Conservation (phyloP, 2,113 vertebrate species). For the Orycteropus afer region DNA sequence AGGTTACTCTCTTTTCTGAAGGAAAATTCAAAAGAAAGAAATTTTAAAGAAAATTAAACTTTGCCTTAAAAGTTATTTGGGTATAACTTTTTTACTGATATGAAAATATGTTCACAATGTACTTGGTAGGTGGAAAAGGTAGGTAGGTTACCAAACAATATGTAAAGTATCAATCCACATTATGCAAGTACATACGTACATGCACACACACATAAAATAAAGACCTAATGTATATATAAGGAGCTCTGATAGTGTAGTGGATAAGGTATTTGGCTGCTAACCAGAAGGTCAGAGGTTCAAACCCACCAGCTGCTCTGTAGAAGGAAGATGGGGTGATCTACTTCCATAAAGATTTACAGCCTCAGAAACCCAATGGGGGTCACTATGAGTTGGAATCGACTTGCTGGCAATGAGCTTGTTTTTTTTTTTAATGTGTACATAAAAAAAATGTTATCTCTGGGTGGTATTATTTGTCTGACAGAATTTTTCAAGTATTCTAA, state of each 20-base stretch:
- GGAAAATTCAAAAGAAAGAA: slow-evolving; percentile 10
- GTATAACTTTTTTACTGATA: background rate
- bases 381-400: too few relatives aligned
- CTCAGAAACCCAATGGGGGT: too few relatives aligned
- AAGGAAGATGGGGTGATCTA: too few relatives aligned
- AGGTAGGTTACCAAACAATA: background rate
- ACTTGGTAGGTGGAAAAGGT: background rate
- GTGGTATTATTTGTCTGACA: background rate
- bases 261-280: too few relatives aligned
- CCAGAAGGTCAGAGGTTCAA: too few relatives aligned
- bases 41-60: too few relatives aligned
- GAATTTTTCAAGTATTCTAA: slow-evolving; percentile 28
- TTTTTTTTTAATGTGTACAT: too few relatives aligned
- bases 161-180: background rate
- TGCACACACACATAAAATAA: background rate
- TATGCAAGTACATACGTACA: background rate
- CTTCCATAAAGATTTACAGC: too few relatives aligned
- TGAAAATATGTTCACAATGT: background rate
- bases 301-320: too few relatives aligned
- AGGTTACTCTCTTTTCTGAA: background rate
- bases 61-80: background rate
- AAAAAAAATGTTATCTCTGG: background rate
- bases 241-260: too few relatives aligned
- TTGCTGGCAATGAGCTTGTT: too few relatives aligned
- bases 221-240: background rate